These are phyloP conservation scores for Caenorhabditis wallacei DNA, from an alignment of 2,888 invertebrate genomes.

Conservation along the genomic window DNA sequence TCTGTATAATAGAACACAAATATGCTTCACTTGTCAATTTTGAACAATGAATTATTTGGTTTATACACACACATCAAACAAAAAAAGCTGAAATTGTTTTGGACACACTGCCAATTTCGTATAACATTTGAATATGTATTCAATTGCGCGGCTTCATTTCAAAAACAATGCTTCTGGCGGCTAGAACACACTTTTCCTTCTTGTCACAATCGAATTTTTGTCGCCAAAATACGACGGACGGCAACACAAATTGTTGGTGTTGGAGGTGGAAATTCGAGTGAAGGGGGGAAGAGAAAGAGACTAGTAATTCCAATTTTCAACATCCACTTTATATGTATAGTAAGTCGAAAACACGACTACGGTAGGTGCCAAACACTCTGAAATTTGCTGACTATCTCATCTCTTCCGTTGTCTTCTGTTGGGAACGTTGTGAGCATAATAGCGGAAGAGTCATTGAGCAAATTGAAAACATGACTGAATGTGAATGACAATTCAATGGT, in stretches of 20 bases:
- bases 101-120: conserved; percentile 51
- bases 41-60: conserved; percentile 42
- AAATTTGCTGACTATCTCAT: conserved; percentile 59
- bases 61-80: conserved; percentile 37
- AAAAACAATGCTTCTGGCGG: conserved; percentile 53
- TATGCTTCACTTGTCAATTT: conserved; percentile 18
- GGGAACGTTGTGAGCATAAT: conserved; percentile 60
- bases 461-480: conserved; percentile 66
- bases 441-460: conserved; percentile 67
- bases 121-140: conserved; percentile 64
- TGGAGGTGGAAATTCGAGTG: conserved; percentile 4
- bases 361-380: conserved; percentile 52
- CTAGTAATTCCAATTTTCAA: conserved; percentile 65
- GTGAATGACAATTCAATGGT: conserved; percentile 64
- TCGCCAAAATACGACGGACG: conserved; percentile 22
- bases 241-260: conserved; percentile 48
- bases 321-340: conserved; percentile 65
- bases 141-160: conserved; percentile 63
- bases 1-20: conserved; percentile 22
- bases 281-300: conserved; percentile 31
- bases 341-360: conserved; percentile 61
- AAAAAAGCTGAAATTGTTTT: conserved; percentile 48
- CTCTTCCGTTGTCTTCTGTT: conserved; percentile 1
- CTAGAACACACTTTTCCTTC: conserved; percentile 6
- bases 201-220: conserved; percentile 60